These are phyloP conservation scores for Pangasius djambal DNA, from an alignment of 2,797 vertebrate species.

Conservation along the genomic window DNA sequence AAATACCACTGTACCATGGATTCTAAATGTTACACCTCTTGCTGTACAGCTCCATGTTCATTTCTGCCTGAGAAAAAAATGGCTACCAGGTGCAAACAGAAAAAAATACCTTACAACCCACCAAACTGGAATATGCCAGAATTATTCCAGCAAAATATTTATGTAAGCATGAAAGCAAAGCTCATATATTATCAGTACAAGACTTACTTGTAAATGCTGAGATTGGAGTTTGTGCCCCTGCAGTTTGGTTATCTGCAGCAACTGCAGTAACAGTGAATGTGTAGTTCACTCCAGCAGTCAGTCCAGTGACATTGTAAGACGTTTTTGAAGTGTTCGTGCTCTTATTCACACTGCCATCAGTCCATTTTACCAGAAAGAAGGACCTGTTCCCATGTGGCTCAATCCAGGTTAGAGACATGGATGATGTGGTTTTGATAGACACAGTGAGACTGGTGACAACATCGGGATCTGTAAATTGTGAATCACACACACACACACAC, in stretches of 20 bases:
- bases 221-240: background rate
- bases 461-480: background rate
- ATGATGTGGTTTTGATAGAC: background rate
- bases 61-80: no score
- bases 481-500: background rate
- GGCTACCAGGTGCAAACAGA: no score
- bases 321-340: background rate
- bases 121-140: no score
- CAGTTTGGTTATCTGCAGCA: slow-evolving; percentile 7
- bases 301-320: slow-evolving; percentile 2
- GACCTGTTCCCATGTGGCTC: background rate
- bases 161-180: no score
- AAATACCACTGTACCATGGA: no score
- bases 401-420: slow-evolving; percentile 13
- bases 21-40: no score
- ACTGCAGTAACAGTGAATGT: slow-evolving; percentile 38
- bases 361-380: slow-evolving; percentile 4
- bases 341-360: background rate
- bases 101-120: no score
- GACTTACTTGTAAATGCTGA: background rate
- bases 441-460: background rate
- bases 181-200: background rate
- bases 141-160: no score
- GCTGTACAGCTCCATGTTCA: no score
- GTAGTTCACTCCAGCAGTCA: slow-evolving; percentile 45